Conservation (phyloP, 2,797 vertebrate species). For the Aplochiton taeniatus region DNA sequence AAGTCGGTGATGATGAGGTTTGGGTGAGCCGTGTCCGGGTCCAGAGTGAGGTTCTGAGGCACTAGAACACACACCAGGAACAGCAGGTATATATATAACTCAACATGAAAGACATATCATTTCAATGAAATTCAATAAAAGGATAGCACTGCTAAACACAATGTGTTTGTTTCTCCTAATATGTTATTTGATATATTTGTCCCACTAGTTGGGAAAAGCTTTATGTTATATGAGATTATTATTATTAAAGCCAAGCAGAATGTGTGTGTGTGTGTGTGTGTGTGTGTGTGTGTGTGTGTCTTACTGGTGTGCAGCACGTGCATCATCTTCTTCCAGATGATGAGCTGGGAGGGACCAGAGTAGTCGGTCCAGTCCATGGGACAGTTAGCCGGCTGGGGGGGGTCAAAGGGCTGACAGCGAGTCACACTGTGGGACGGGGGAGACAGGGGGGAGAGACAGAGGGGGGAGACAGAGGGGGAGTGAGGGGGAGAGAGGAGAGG, state of each 20-base stretch:
- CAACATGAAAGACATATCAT: too few species aligned
- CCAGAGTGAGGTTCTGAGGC: constrained; percentile 81
- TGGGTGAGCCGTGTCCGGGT: constrained; percentile 78
- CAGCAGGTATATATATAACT: too few species aligned
- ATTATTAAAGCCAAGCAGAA: neutral
- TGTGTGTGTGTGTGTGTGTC: neutral
- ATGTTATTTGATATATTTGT: too few species aligned
- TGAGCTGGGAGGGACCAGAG: constrained; percentile 79
- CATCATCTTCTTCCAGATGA: constrained; percentile 85
- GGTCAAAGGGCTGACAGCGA: constrained; percentile 47
- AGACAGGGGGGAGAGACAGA: neutral
- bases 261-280: neutral
- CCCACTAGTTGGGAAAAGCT: too few species aligned
- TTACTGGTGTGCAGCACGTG: constrained; percentile 76
- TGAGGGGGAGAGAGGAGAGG: too few species aligned
- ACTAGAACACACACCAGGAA: constrained; percentile 43
- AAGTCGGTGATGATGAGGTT: constrained; percentile 77
- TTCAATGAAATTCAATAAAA: too few species aligned
- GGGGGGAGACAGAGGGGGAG: too few species aligned
- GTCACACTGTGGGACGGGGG: constrained; percentile 51
- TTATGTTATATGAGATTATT: too few species aligned
- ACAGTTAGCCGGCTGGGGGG: constrained; percentile 62
- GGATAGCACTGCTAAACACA: too few species aligned
- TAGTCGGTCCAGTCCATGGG: constrained; percentile 73
- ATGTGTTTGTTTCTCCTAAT: too few species aligned